phyloP scores from a whole-genome alignment of 2,797 vertebrate species.

The Poeciliopsis paucimaculata region DNA sequence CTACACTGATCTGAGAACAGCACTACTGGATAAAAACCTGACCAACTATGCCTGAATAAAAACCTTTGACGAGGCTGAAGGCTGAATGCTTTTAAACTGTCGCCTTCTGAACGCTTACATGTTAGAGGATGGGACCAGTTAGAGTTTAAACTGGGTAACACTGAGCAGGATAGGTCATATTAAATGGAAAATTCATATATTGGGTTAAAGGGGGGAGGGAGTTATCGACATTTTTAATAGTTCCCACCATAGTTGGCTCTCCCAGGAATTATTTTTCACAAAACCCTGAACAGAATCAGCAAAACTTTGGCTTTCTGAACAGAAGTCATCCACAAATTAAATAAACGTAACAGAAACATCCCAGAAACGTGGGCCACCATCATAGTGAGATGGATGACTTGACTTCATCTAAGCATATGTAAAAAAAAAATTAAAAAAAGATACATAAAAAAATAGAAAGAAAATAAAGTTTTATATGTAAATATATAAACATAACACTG shows the following conservation, averaged over 20 bases:
- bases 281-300: conserved; percentile 39
- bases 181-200: conserved; percentile 16
- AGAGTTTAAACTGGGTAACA: conserved; percentile 10
- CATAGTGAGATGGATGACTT: conserved; percentile 40
- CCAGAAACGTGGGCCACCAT: conserved; percentile 35
- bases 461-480: conserved; percentile 46
- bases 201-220: not conserved
- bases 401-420: conserved; percentile 55
- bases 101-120: too few relatives aligned
- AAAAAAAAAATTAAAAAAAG: not conserved
- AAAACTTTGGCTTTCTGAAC: conserved; percentile 17
- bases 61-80: not conserved
- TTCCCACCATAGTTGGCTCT: conserved; percentile 38
- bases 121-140: too few relatives aligned
- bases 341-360: conserved; percentile 44
- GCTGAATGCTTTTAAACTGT: conserved; percentile 41
- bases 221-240: conserved; percentile 28
- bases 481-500: conserved; percentile 75
- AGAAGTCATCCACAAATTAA: conserved; percentile 40
- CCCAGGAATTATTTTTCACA: conserved; percentile 42
- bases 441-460: conserved; percentile 40
- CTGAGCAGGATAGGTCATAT: conserved; percentile 14
- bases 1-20: conserved; percentile 32
- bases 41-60: conserved; percentile 15
- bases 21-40: conserved; percentile 7